phyloP scores from a whole-genome alignment of 2,888 invertebrate species.

The Heteropelma amictum region DNA sequence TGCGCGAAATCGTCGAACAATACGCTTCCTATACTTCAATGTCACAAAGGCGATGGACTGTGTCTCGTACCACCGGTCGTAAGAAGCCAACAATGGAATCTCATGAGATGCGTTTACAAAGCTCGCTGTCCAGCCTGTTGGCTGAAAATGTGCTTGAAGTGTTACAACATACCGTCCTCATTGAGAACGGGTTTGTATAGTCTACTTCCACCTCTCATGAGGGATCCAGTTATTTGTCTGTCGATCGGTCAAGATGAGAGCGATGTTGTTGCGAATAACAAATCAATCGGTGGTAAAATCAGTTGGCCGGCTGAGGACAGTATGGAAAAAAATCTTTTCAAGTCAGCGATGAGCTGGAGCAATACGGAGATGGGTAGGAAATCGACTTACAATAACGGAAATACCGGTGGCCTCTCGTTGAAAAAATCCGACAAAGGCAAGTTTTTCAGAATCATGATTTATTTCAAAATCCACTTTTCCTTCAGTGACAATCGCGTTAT shows the following conservation, averaged over 20 bases:
- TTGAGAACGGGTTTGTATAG: slow-evolving; percentile 84
- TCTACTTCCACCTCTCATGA: slow-evolving; percentile 85
- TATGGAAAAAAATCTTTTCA: slow-evolving; percentile 72
- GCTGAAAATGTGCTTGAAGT: slow-evolving; percentile 90
- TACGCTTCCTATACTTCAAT: slow-evolving; percentile 81
- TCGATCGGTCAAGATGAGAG: slow-evolving; percentile 65
- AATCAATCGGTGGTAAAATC: slow-evolving; percentile 68
- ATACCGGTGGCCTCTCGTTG: slow-evolving; percentile 65
- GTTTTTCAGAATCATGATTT: neutral
- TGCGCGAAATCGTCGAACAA: slow-evolving; percentile 80
- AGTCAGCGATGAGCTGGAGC: slow-evolving; percentile 74
- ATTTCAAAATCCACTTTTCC: too few species aligned
- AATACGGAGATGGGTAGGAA: slow-evolving; percentile 70
- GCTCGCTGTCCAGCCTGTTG: slow-evolving; percentile 92
- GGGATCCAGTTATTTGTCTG: slow-evolving; percentile 70
- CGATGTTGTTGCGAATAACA: slow-evolving; percentile 67
- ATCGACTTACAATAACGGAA: slow-evolving; percentile 63
- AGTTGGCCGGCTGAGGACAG: slow-evolving; percentile 74
- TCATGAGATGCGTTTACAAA: slow-evolving; percentile 84
- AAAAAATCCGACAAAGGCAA: slow-evolving; percentile 73
- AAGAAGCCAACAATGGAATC: slow-evolving; percentile 85
- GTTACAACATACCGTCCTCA: slow-evolving; percentile 87
- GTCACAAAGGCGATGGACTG: slow-evolving; percentile 85
- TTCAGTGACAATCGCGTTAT: too few species aligned
- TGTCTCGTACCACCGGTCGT: slow-evolving; percentile 86